Conservation (phyloP, 1,140 invertebrate species). For the Drosophila seguyi region DNA sequence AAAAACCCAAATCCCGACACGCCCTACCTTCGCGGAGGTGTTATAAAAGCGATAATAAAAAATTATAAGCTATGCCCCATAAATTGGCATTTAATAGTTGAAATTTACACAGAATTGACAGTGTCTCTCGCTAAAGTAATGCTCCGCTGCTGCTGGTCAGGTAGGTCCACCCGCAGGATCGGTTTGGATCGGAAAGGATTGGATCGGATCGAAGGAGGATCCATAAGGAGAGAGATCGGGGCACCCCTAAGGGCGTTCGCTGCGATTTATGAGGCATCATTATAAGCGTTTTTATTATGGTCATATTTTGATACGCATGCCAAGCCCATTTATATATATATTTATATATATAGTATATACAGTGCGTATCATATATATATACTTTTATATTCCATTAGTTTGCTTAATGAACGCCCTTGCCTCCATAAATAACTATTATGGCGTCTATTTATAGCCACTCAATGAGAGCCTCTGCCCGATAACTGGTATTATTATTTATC, state of each 20-base stretch:
- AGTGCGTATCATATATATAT: neutral
- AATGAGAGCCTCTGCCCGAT: slow-evolving; percentile 9
- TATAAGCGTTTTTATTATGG: slow-evolving; percentile 71
- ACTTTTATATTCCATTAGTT: neutral
- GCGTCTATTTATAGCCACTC: slow-evolving; percentile 8
- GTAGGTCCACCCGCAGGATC: slow-evolving; percentile 25
- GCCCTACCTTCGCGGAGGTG: slow-evolving; percentile 54
- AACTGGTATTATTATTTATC: slow-evolving; percentile 8
- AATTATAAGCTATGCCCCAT: slow-evolving; percentile 82
- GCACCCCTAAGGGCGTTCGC: slow-evolving; percentile 39
- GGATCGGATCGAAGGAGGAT: neutral
- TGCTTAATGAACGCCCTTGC: neutral
- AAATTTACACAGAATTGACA: slow-evolving; percentile 82
- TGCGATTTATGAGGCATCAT: slow-evolving; percentile 80
- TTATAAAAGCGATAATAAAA: slow-evolving; percentile 82
- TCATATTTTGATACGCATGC: slow-evolving; percentile 70
- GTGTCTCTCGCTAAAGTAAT: slow-evolving; percentile 45
- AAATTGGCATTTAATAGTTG: slow-evolving; percentile 84
- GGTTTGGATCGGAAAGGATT: neutral
- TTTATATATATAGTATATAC: neutral
- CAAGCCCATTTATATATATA: slow-evolving; percentile 19
- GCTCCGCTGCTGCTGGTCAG: slow-evolving; percentile 16
- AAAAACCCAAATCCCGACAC: slow-evolving; percentile 28
- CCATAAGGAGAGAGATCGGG: no score
- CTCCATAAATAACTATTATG: slow-evolving; percentile 8